Evolutionary conservation across 1,140 invertebrate species (phyloP), one percentile per base, ranked within the genome.

Genomic region (Achroia grisella): DNA sequence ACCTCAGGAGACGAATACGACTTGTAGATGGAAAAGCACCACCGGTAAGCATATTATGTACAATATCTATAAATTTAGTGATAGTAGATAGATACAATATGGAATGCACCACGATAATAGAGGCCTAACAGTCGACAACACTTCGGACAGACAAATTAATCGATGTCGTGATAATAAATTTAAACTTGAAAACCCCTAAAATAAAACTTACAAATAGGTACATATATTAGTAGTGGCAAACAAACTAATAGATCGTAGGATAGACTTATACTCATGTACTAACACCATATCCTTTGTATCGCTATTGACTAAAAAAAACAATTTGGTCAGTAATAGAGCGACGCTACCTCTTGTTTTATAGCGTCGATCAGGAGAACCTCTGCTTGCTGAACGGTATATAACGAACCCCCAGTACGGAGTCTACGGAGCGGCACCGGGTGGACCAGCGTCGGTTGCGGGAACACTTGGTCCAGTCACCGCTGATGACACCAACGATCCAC

Each of bases 351-450:
- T 49, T 41, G 37, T 44, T 56, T 79, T 73, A 46, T 78, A 85
- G 81, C 81, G 78, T 63, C 77, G 77, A 50, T 82, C 84, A 34
- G 84, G 82, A 59, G 86, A 86, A 65, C 85, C 93, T 35, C 75
- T 94, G 23, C 82, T 92, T 49, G 88, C 90, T 39, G 92, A 93
- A 72, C 87, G 92, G 60, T 94, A 93, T 74, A 91, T 92, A 45
- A 89, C 90, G 53, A 94, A 94, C 86, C 92, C 93, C 30, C 91
- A 93, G 82, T 94, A 94, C 79, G 90, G 91, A 27, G 71, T 82
- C 43, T 82, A 72, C 57, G 74, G 76, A 14, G 70, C 70, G 13
- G 35, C 85, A 86, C 13, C 44, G 45, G 48, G 50, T 6, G 41
- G 46, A 0, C 32, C 48, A 4, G 43, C 44, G 8, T 29, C 58